phyloP scores from a whole-genome alignment of 2,113 vertebrate genomes.

The Electrona antarctica region DNA sequence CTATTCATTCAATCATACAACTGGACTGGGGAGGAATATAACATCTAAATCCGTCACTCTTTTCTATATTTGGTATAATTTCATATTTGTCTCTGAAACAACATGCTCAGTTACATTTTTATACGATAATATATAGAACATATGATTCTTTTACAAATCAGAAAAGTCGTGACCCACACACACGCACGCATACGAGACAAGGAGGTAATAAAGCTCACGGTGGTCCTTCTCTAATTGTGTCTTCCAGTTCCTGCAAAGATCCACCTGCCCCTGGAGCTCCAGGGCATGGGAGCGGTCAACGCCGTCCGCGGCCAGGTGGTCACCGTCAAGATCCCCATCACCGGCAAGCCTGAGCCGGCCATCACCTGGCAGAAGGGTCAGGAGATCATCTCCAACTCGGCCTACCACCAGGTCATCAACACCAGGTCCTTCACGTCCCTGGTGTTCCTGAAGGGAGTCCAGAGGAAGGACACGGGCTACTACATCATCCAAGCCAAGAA shows the following conservation, averaged over 20 bases:
- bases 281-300: slow-evolving; percentile 98
- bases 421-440: slow-evolving; percentile 97
- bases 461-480: slow-evolving; percentile 93
- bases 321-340: slow-evolving; percentile 97
- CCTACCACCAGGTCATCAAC: slow-evolving; percentile 94
- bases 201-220: no score
- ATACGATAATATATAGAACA: no score
- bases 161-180: no score
- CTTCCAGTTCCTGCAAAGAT: slow-evolving; percentile 95
- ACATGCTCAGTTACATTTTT: no score
- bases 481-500: slow-evolving; percentile 98
- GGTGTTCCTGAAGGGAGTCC: slow-evolving; percentile 94
- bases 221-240: slow-evolving; percentile 30
- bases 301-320: slow-evolving; percentile 90
- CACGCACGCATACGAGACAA: no score
- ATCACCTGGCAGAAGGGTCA: slow-evolving; percentile 98
- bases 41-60: no score
- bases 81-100: no score
- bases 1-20: background rate
- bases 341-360: slow-evolving; percentile 93
- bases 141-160: no score
- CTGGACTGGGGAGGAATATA: no score
- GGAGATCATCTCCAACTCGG: slow-evolving; percentile 94
- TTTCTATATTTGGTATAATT: no score
- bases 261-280: slow-evolving; percentile 91